These are phyloP conservation scores for Epistrophe eligans DNA, from an alignment of 2,888 invertebrate species.

Conservation along the genomic window DNA sequence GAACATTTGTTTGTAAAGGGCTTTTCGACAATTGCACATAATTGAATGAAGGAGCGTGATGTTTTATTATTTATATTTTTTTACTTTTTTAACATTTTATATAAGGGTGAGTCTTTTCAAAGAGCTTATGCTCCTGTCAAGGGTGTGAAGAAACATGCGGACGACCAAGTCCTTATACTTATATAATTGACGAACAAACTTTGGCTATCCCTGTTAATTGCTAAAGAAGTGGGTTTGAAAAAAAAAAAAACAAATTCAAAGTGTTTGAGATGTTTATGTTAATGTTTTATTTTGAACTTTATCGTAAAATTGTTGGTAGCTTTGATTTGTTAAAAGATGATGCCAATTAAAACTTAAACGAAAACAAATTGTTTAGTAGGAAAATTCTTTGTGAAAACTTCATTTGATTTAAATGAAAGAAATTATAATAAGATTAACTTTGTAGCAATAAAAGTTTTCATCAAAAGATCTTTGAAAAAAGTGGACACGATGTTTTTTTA, in stretches of 20 bases:
- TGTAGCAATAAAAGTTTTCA: background rate
- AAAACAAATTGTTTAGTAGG: background rate
- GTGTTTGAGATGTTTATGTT: background rate
- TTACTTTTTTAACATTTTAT: background rate
- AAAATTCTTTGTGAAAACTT: background rate
- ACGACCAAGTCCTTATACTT: conserved; percentile 6
- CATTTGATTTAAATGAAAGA: background rate
- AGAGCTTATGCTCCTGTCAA: background rate
- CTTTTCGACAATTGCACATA: conserved; percentile 28
- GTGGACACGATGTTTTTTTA: no score
- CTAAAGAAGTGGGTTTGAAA: background rate
- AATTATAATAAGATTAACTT: background rate
- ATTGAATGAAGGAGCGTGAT: conserved; percentile 27
- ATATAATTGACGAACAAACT: conserved; percentile 11
- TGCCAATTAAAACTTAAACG: conserved; percentile 3
- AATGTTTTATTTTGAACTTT: background rate
- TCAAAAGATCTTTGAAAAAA: no score
- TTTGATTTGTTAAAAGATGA: background rate
- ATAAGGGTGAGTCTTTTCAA: background rate
- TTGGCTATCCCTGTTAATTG: background rate
- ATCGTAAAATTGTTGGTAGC: background rate
- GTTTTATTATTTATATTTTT: background rate
- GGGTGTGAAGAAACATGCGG: conserved; percentile 2
- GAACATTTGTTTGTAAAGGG: conserved; percentile 37
- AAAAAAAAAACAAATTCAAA: background rate